phyloP scores from a whole-genome alignment of 2,888 invertebrate species.

The Caenorhabditis sinica region DNA sequence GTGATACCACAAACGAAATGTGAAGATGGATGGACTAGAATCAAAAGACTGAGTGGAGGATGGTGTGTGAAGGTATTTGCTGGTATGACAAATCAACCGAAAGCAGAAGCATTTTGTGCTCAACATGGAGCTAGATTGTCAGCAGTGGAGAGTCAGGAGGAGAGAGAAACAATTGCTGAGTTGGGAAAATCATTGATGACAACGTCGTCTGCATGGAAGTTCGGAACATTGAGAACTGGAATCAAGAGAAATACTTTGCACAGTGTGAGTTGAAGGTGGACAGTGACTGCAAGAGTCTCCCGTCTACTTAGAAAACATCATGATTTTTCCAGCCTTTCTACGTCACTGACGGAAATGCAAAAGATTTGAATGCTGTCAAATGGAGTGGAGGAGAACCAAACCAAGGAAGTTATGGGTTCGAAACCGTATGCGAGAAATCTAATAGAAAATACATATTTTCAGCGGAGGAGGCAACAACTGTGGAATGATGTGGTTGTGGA shows the following conservation, averaged over 20 bases:
- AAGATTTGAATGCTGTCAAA: conserved; percentile 22
- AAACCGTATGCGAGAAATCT: neutral
- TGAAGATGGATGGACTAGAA: conserved; percentile 29
- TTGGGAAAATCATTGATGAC: conserved; percentile 28
- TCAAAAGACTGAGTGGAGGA: conserved; percentile 17
- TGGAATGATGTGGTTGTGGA: conserved; percentile 36
- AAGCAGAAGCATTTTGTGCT: conserved; percentile 26
- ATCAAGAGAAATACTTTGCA: conserved; percentile 13
- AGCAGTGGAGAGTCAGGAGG: conserved; percentile 10
- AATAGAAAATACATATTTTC: neutral
- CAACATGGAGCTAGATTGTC: conserved; percentile 23
- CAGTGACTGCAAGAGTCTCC: too few species aligned
- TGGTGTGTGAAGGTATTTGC: conserved; percentile 44
- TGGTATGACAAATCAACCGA: conserved; percentile 32
- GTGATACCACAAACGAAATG: neutral
- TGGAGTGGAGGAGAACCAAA: conserved; percentile 39
- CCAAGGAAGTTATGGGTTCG: conserved; percentile 16
- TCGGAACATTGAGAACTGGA: conserved; percentile 34
- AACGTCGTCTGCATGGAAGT: conserved; percentile 31
- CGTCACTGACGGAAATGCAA: conserved; percentile 8
- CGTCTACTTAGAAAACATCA: too few species aligned
- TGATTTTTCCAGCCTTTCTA: conserved; percentile 7
- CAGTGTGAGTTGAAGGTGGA: conserved; percentile 24
- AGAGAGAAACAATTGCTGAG: conserved; percentile 22
- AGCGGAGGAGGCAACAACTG: conserved; percentile 38